A percentile compares a stretch with the other conserved stretches of the same genome.
Conservation (phyloP, 92 coral and sea anemone genomes). For the Muricea muricata region DNA sequence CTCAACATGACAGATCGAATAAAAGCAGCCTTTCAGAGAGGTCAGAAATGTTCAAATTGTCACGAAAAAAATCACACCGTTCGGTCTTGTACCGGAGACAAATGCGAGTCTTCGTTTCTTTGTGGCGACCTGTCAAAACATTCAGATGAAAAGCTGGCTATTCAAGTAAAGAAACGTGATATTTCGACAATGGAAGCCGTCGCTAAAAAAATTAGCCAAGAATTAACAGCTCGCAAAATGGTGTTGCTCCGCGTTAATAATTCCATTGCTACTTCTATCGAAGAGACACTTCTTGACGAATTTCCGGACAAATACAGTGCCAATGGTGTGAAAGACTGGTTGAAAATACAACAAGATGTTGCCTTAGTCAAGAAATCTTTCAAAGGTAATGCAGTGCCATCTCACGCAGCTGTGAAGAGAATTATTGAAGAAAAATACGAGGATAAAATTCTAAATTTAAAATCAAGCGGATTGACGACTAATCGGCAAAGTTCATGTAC, state of each 20-base stretch:
- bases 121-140: constrained; percentile 63
- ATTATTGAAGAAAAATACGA: background rate
- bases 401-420: constrained; percentile 29
- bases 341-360: constrained; percentile 47
- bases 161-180: constrained; percentile 49
- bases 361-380: constrained; percentile 41
- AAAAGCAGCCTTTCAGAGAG: background rate
- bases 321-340: constrained; percentile 33
- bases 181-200: constrained; percentile 40
- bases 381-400: constrained; percentile 12
- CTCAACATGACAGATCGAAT: constrained; percentile 8
- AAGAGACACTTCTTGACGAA: constrained; percentile 53
- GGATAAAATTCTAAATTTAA: background rate
- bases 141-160: constrained; percentile 46
- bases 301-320: constrained; percentile 39
- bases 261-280: constrained; percentile 37
- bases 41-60: constrained; percentile 54
- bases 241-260: constrained; percentile 32
- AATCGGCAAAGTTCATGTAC: constrained; percentile 15
- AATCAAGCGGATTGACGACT: background rate
- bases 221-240: constrained; percentile 48
- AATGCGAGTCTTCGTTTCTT: constrained; percentile 47
- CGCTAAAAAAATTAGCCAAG: constrained; percentile 33
- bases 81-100: constrained; percentile 44
- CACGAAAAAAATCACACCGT: constrained; percentile 60